A percentile compares a stretch with the other conserved stretches of the same genome.
Conservation (phyloP, 1,140 invertebrate genomes). For the Pogonus chalceus region DNA sequence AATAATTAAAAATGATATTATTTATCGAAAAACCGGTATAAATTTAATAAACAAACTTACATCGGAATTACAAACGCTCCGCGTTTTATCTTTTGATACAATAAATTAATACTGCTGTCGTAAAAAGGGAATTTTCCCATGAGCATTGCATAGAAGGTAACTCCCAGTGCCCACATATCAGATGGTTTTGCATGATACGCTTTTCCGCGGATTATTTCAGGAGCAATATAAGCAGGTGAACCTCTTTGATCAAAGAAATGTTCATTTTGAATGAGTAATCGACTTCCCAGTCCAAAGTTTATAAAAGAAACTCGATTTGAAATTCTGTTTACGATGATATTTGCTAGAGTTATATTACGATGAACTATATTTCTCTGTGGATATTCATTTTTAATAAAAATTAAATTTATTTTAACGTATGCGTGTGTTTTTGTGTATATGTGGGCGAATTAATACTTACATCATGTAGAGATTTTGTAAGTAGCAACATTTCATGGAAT, state of each 20-base stretch:
- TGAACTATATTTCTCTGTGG: constrained; percentile 72
- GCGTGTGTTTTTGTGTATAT: constrained; percentile 10
- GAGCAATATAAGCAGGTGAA: constrained; percentile 76
- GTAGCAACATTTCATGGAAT: constrained; percentile 65
- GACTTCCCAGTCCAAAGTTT: constrained; percentile 76
- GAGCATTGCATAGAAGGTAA: constrained; percentile 75
- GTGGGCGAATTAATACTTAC: constrained; percentile 32
- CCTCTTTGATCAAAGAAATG: constrained; percentile 69
- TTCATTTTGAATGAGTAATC: constrained; percentile 63
- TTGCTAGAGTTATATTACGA: constrained; percentile 71
- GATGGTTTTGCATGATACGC: constrained; percentile 68
- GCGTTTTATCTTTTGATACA: constrained; percentile 70
- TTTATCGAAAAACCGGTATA: no score
- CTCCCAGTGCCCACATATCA: constrained; percentile 80
- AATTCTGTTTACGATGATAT: constrained; percentile 65
- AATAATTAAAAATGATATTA: no score
- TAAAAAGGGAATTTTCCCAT: constrained; percentile 85
- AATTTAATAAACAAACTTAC: no score
- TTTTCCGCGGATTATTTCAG: constrained; percentile 70
- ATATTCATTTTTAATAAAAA: constrained; percentile 16
- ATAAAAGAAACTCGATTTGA: constrained; percentile 61
- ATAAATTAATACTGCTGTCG: constrained; percentile 61
- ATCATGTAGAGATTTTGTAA: constrained; percentile 67
- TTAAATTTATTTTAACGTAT: constrained; percentile 8
- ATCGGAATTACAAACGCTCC: constrained; percentile 55